These are phyloP conservation scores for Darevskia nairensis DNA, from an alignment of 2,797 vertebrate genomes.

Conservation along the genomic window DNA sequence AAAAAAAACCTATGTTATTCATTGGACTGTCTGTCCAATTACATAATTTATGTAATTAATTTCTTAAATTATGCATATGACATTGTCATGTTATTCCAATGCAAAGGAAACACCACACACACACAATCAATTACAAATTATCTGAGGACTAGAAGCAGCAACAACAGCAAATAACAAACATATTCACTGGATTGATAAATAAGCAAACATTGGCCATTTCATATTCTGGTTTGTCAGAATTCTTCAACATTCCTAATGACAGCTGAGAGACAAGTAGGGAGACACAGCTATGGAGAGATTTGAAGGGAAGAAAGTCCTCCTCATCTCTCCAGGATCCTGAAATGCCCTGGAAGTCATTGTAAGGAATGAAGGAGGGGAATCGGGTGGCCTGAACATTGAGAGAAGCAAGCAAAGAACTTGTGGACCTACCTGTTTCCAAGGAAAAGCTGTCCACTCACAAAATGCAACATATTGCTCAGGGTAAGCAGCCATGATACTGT, in stretches of 20 bases:
- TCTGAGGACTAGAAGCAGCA: too few species aligned
- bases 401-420: background rate
- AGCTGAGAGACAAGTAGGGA: background rate
- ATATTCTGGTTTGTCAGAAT: background rate
- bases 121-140: too few species aligned
- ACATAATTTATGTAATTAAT: too few species aligned
- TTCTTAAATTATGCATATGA: too few species aligned
- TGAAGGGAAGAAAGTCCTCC: background rate
- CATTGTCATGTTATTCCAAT: too few species aligned
- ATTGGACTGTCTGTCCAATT: too few species aligned
- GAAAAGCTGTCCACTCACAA: slow-evolving; percentile 40
- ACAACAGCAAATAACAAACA: too few species aligned
- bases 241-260: background rate
- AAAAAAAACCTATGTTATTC: too few species aligned
- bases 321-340: background rate
- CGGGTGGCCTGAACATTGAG: background rate
- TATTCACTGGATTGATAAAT: too few species aligned
- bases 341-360: background rate
- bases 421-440: slow-evolving; percentile 1
- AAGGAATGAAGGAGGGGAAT: background rate
- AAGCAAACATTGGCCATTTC: too few species aligned
- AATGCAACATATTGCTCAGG: slow-evolving; percentile 56
- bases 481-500: slow-evolving; percentile 35
- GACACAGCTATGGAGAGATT: background rate
- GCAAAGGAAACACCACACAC: too few species aligned